Evolutionary conservation across 2,888 invertebrate species (phyloP), one percentile per base, ranked within the genome.

Genomic region (Cataglyphis livida): DNA sequence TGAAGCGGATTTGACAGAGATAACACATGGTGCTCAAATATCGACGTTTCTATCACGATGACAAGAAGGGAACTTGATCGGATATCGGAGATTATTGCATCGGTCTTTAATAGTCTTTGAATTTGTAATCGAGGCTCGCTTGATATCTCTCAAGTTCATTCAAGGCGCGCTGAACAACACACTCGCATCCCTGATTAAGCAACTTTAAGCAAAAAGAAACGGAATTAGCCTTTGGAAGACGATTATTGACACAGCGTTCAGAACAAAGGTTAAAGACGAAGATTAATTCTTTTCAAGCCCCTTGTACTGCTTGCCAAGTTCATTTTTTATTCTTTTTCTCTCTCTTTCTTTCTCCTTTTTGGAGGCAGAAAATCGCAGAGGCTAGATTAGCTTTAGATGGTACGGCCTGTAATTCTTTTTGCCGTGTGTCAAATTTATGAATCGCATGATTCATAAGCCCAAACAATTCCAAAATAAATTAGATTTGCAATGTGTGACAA

Each of bases 31-130:
- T 70, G 71, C 61, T 71, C 83, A 85, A 75, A 73, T 89, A 89
- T 88, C 88, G 88, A 89, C 89, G 57, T 85, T 89, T 76, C 81
- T 82, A 83, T 85, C 84, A 87, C 65, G 71, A 61, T 89, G 87
- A 87, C 64, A 71, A 71, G 73, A 78, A 76, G 79, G 57, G 70
- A 21, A 21, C 68, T 85, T 76, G 76, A 85, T 81, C 82, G 66
- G 87, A 68, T 76, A 78, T 82, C 68, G 73, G 65, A 82, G 71
- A 65, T 79, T 68, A 64, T 59, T 75, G 79, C 41, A 9, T 64
- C 44, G 48, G 21, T 48, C 74, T 78, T 79, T 81, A 84, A 89
- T 84, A 81, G 82, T 84, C 85, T 82, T 89, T 81, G 76, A 89
- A 86, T 88, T 88, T 86, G 81, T 82, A 86, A 89, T 82, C 74